Evolutionary conservation across 2,797 vertebrate species (phyloP), one percentile per base, ranked within the genome.

Genomic region (Pseudotriccus pelzelni): DNA sequence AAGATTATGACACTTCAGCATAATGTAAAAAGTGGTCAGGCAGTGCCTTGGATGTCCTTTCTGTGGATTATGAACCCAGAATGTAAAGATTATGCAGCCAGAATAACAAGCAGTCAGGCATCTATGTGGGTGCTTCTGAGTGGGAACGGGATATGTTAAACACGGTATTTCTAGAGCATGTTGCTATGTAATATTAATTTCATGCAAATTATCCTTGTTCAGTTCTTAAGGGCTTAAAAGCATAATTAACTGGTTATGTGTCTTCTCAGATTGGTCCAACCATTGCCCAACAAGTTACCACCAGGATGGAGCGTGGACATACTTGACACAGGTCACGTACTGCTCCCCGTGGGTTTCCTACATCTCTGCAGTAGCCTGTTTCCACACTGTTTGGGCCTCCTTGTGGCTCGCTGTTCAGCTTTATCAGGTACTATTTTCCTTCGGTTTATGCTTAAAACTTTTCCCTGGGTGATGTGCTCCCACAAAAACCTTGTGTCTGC

Each of bases 331-430:
- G 84, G 97, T 98, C 64, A 94, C 98, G 10, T 80, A 93, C 91
- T 99, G 99, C 82, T 99, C 99, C 24, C 98, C 99, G 3, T 99
- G 99, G 99, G 93, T 99, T 89, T 97, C 98, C 49, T 97, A 98
- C 92, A 91, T 99, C 89, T 99, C 99, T 77, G 30, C 97, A 69
- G 47, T 99, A 25, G 96, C 98, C 64, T 93, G 97, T 87, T 98
- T 99, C 87, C 98, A 99, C 87, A 97, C 98, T 52, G 95, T 94
- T 9, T 99, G 99, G 99, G 98, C 98, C 76, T 96, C 97, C 1
- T 14, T 98, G 59, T 94, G 98, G 56, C 98, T 99, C 72, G 7
- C 98, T 30, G 67, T 98, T 94, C 99, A 99, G 96, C 98, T 99
- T 67, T 99, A 98, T 96, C 99, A 99, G 99, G 98, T 99, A 97